phyloP scores from a whole-genome alignment of 2,888 invertebrate genomes.

The Athetis lepigone region DNA sequence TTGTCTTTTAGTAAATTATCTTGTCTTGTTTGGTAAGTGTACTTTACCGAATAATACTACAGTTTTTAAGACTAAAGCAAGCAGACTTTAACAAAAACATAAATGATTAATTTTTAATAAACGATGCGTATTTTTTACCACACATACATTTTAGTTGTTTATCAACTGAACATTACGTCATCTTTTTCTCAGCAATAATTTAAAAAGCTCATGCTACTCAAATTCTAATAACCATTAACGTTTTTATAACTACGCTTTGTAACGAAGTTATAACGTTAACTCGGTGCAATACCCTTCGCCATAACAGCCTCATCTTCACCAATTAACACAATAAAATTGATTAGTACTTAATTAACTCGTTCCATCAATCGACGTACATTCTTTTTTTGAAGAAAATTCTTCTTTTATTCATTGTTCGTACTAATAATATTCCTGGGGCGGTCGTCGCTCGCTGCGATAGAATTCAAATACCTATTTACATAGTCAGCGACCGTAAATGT shows the following conservation, averaged over 20 bases:
- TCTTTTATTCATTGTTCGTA: slow-evolving; percentile 66
- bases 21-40: no score
- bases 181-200: slow-evolving; percentile 6
- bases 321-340: slow-evolving; percentile 56
- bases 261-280: slow-evolving; percentile 13
- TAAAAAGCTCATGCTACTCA: slow-evolving; percentile 38
- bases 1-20: no score
- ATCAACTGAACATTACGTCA: slow-evolving; percentile 25
- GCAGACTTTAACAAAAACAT: no score
- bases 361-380: slow-evolving; percentile 56
- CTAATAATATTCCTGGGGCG: slow-evolving; percentile 73
- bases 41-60: no score
- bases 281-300: slow-evolving; percentile 32
- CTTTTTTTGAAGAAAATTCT: slow-evolving; percentile 62
- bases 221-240: slow-evolving; percentile 28
- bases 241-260: slow-evolving; percentile 31
- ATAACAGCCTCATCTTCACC: slow-evolving; percentile 25
- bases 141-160: background rate
- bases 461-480: slow-evolving; percentile 85
- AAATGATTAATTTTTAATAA: no score
- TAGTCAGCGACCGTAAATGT: slow-evolving; percentile 88
- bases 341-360: slow-evolving; percentile 55
- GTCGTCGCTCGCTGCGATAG: slow-evolving; percentile 72
- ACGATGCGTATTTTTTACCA: background rate
- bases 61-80: no score